These are phyloP conservation scores for Simalia tracyae DNA, from an alignment of 2,797 vertebrate genomes.

Conservation along the genomic window DNA sequence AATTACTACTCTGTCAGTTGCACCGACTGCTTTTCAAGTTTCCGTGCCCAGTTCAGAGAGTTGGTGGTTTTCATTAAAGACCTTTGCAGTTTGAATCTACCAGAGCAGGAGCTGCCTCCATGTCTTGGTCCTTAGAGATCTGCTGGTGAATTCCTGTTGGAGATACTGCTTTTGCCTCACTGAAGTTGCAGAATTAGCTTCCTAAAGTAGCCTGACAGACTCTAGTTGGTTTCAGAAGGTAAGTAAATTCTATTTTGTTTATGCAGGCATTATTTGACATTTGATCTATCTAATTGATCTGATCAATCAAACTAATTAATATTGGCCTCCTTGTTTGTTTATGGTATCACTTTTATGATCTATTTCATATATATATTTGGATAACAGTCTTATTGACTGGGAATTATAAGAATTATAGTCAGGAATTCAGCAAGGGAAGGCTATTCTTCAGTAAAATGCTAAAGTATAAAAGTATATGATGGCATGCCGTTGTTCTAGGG, in stretches of 20 bases:
- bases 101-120: not conserved
- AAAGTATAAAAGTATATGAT: not conserved
- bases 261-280: not conserved
- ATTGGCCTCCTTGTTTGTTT: not conserved
- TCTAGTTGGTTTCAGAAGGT: not conserved
- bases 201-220: not conserved
- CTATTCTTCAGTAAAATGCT: not conserved
- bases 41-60: not conserved
- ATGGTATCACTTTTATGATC: not conserved
- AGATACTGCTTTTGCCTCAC: not conserved
- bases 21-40: not conserved
- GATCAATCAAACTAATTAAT: not conserved
- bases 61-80: not conserved
- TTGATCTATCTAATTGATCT: not conserved
- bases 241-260: not conserved
- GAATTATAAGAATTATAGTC: not conserved
- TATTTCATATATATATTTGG: not conserved
- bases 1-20: not conserved
- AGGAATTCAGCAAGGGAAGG: too few species aligned
- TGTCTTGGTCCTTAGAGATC: not conserved
- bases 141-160: not conserved
- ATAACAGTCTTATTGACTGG: not conserved
- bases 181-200: not conserved
- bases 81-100: not conserved
- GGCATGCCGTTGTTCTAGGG: not conserved